phyloP scores from a whole-genome alignment of 1,140 invertebrate genomes.

The Penaeus japonicus region DNA sequence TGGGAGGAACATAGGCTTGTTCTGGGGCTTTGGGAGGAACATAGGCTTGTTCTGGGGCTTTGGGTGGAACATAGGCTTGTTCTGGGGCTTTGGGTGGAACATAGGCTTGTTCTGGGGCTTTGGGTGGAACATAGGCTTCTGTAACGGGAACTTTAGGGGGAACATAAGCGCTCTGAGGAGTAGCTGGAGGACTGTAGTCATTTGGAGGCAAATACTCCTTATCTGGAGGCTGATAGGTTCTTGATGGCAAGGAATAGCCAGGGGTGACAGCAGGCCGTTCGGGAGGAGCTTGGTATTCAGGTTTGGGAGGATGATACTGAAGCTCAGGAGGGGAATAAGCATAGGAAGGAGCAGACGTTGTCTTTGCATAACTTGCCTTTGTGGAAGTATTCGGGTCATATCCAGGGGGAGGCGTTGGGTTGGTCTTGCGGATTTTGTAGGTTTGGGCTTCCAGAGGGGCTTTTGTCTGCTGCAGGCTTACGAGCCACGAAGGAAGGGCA shows the following conservation, averaged over 20 bases:
- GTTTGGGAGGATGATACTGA: neutral
- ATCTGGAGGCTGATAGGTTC: neutral
- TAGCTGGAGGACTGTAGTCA: neutral
- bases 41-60: neutral
- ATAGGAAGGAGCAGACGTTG: no score
- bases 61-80: neutral
- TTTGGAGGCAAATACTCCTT: conserved; percentile 16
- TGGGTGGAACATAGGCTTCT: neutral
- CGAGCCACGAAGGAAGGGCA: conserved; percentile 26
- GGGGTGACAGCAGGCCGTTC: neutral
- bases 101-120: neutral
- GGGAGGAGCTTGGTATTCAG: neutral
- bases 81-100: neutral
- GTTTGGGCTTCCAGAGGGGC: neutral
- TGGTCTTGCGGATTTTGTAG: neutral
- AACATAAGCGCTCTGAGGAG: neutral
- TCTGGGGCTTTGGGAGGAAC: neutral
- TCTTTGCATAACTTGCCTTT: neutral
- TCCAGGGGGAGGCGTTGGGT: neutral
- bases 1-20: conserved; percentile 4
- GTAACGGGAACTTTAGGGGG: no score
- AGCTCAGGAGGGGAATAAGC: neutral
- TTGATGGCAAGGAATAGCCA: neutral
- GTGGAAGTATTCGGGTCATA: neutral
- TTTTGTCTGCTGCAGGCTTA: neutral